Evolutionary conservation across 1,140 invertebrate genomes (phyloP).

Genomic region (Pentalonia nigronervosa): DNA sequence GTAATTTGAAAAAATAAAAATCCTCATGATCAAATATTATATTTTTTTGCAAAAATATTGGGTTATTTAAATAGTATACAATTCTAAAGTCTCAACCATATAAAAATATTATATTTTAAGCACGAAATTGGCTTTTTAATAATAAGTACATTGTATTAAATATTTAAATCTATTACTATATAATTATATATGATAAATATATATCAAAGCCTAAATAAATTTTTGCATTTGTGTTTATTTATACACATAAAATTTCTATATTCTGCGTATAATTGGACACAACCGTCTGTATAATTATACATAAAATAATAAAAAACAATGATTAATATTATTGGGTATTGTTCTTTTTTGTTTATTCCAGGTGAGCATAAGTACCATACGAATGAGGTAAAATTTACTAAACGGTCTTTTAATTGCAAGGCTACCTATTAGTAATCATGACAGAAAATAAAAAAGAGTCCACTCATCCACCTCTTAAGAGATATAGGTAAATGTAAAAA

Average conservation of each 20-base stretch:
- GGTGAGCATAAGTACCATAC: neutral
- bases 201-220: neutral
- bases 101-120: neutral
- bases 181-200: neutral
- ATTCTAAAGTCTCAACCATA: too few species aligned
- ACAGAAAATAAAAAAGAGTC: slow-evolving; percentile 6
- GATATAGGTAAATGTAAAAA: slow-evolving; percentile 32
- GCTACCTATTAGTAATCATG: slow-evolving; percentile 20
- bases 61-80: too few species aligned
- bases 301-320: neutral
- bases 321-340: neutral
- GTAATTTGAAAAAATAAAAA: too few species aligned
- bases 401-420: neutral
- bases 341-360: neutral
- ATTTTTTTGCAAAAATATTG: too few species aligned
- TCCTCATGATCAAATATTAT: neutral
- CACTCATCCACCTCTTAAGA: neutral
- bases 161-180: neutral
- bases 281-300: neutral
- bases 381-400: neutral
- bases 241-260: neutral
- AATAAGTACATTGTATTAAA: neutral
- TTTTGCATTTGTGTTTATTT: neutral
- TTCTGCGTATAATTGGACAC: neutral
- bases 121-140: neutral